A percentile compares a stretch with the other conserved stretches of the same genome.
phyloP scores from a whole-genome alignment of 2,888 invertebrate species.

The Rhamnusium bicolor region DNA sequence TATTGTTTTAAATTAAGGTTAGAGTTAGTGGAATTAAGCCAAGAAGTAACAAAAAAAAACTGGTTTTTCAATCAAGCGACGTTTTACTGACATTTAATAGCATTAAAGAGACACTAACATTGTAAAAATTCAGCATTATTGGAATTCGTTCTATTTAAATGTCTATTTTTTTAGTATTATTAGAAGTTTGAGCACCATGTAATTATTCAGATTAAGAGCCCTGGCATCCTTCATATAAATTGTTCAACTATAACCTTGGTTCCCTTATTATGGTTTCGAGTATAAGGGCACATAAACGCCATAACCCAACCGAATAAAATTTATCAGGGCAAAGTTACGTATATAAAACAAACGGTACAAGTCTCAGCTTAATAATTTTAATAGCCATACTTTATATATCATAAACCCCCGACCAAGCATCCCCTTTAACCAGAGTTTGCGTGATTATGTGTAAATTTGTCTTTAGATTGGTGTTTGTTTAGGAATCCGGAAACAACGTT shows the following conservation, averaged over 20 bases:
- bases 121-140: too few relatives aligned
- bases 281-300: background rate
- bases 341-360: slow-evolving; percentile 11
- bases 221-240: background rate
- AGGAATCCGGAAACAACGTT: slow-evolving; percentile 23
- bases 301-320: slow-evolving; percentile 3
- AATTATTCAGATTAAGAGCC: background rate
- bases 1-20: too few relatives aligned
- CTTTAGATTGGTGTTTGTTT: slow-evolving; percentile 22
- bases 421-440: slow-evolving; percentile 13
- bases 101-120: too few relatives aligned
- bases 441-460: slow-evolving; percentile 26
- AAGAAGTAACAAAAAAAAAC: too few relatives aligned
- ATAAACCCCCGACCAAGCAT: slow-evolving; percentile 1
- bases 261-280: background rate
- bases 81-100: too few relatives aligned
- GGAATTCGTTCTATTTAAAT: too few relatives aligned
- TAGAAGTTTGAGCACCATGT: background rate
- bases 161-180: background rate
- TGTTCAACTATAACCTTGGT: background rate
- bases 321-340: slow-evolving; percentile 3
- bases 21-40: too few relatives aligned
- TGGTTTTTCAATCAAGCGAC: too few relatives aligned
- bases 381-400: background rate
- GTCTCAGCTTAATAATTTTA: slow-evolving; percentile 17